A percentile compares a stretch with the other conserved stretches of the same genome.
Conservation (phyloP, 2,113 vertebrate species). For the Cephalopholis sonnerati region DNA sequence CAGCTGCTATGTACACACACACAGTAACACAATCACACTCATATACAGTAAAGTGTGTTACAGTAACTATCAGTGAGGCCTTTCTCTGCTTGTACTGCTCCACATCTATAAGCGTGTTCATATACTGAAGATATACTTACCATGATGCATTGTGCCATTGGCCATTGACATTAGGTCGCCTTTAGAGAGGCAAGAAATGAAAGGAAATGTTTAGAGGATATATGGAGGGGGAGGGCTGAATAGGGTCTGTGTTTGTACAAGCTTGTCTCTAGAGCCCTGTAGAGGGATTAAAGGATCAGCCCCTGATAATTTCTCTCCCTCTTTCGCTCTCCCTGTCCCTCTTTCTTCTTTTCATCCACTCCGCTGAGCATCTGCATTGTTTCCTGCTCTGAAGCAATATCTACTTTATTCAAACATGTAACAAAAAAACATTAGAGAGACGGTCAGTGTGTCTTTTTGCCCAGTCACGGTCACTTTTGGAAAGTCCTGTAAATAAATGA, state of each 20-base stretch:
- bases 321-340: background rate
- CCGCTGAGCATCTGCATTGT: conserved; percentile 49
- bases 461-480: conserved; percentile 44
- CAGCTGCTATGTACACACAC: conserved; percentile 68
- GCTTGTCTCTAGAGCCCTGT: conserved; percentile 68
- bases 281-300: conserved; percentile 83
- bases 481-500: conserved; percentile 74
- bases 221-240: conserved; percentile 55
- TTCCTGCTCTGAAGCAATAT: conserved; percentile 17
- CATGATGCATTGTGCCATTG: conserved; percentile 12
- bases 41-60: background rate
- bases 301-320: conserved; percentile 63
- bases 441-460: conserved; percentile 15
- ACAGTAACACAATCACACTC: background rate
- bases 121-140: background rate
- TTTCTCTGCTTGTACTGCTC: conserved; percentile 8
- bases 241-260: conserved; percentile 64
- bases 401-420: background rate
- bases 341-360: conserved; percentile 35
- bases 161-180: conserved; percentile 4
- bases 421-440: background rate
- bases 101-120: background rate
- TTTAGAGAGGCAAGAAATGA: conserved; percentile 22
- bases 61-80: conserved; percentile 31
- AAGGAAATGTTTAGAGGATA: conserved; percentile 51